Conservation (phyloP, 2,797 vertebrate genomes). For the Rhynchonycteris naso region DNA sequence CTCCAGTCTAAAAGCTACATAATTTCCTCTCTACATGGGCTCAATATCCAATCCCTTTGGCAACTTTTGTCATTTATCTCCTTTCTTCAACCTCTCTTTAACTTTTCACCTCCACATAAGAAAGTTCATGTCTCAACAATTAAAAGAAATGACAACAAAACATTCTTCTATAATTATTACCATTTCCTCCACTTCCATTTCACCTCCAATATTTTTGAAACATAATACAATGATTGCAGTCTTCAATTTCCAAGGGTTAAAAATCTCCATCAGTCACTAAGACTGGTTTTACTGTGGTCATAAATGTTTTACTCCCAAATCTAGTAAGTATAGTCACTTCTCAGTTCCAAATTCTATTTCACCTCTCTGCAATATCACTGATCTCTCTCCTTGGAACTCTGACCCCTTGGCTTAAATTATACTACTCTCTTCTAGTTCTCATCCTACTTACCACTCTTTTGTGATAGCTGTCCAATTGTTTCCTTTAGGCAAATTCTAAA, state of each 20-base stretch:
- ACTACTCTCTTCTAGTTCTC: neutral
- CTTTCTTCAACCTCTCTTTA: neutral
- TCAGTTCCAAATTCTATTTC: neutral
- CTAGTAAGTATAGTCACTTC: neutral
- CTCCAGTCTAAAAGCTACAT: neutral
- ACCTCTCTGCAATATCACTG: neutral
- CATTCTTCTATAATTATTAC: neutral
- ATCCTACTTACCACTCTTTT: neutral
- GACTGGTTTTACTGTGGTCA: neutral
- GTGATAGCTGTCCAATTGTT: neutral
- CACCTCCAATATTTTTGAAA: neutral
- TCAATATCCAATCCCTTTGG: neutral
- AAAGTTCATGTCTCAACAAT: neutral
- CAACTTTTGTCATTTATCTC: neutral
- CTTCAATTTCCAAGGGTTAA: neutral
- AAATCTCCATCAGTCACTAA: neutral
- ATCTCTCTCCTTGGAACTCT: neutral
- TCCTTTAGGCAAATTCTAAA: neutral
- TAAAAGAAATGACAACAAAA: slow-evolving; percentile 25
- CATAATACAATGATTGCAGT: neutral
- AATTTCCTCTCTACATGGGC: neutral
- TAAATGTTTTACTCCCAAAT: neutral
- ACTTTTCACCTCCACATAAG: neutral
- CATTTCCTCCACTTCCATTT: neutral
- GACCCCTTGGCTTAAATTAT: neutral